Percentiles rank a stretch among this genome's conserved stretches.
phyloP scores from a whole-genome alignment of 2,113 vertebrate genomes.

The Boleophthalmus pectinirostris region DNA sequence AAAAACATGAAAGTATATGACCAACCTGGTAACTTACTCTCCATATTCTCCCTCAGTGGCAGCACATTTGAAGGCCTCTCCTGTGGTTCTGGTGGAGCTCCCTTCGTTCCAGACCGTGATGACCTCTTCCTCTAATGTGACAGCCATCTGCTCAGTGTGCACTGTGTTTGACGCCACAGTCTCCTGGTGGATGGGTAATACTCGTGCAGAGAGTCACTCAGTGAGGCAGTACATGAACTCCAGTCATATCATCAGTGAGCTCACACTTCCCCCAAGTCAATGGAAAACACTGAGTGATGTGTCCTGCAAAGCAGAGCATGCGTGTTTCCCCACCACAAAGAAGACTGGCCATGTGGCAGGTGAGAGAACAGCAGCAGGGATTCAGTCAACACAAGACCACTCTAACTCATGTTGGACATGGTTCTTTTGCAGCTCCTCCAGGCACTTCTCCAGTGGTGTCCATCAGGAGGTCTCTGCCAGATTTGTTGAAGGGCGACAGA shows the following conservation, averaged over 20 bases:
- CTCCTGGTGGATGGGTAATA: constrained; percentile 49
- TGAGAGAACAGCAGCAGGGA: constrained; percentile 11
- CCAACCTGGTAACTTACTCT: background rate
- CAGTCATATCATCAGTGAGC: constrained; percentile 13
- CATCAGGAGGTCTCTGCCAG: constrained; percentile 60
- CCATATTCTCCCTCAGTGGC: background rate
- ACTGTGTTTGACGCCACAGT: constrained; percentile 28
- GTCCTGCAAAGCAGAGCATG: constrained; percentile 63
- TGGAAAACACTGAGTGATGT: constrained; percentile 41
- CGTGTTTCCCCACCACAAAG: constrained; percentile 40
- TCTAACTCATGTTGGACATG: background rate
- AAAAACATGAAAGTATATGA: background rate
- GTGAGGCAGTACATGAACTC: background rate
- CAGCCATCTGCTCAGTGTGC: constrained; percentile 51
- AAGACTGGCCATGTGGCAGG: constrained; percentile 13
- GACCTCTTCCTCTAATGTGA: background rate
- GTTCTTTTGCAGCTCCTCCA: constrained; percentile 29
- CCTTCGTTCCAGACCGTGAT: constrained; percentile 51
- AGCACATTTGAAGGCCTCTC: background rate
- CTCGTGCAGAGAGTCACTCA: accelerated
- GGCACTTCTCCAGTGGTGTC: constrained; percentile 39
- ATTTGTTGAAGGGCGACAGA: constrained; percentile 22
- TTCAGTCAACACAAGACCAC: background rate
- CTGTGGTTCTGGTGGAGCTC: constrained; percentile 32
- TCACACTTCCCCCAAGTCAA: background rate